Evolutionary conservation across 2,888 invertebrate genomes (phyloP), one percentile per base, ranked within the genome.

Genomic region (Melangyna quadrimaculata): DNA sequence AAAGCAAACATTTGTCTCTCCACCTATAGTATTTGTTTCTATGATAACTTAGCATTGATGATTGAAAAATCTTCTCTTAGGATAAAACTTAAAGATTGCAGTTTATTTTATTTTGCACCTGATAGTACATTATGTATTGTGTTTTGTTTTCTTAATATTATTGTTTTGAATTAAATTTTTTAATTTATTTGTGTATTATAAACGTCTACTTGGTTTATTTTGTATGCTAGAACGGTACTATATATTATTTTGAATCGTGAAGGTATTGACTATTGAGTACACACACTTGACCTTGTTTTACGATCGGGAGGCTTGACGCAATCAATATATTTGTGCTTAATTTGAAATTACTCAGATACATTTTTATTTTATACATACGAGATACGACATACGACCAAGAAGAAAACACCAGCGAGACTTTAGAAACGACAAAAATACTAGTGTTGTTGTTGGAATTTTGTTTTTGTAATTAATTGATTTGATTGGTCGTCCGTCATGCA

Each of bases 231-330:
- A 83, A 70, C 79, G 74, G 78, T 78, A 73, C 63, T 29, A 51
- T 43, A 67, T 69, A 59, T 63, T 57, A 67, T 69, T 65, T 63
- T 57, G 78, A 65, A 65, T 65, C 83, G 83, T 78, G 83, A 83
- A 83, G 83, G 83, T 83, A 83, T 83, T 74, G 79, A 71, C 78
- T 83, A 83, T 83, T 74, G 79, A 71, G 79, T 70, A 45, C 74
- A 74, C 55, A 83, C 83, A 78, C 83, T 83, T 83, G 83, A 83
- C 83, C 83, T 83, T 80, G 80, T 80, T 80, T 75, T 48, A 48
- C 75, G 80, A 70, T 67, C 67, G 67, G 29, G 67, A 72, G 63
- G 69, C 82, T 82, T 82, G 82, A 82, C 82, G 82, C 82, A 82
- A 83, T 83, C 83, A 83, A 78, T 83, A 83, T 74, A 83, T 70